Evolutionary conservation across 2,888 invertebrate genomes (phyloP).

Genomic region (Eristalis tenax): DNA sequence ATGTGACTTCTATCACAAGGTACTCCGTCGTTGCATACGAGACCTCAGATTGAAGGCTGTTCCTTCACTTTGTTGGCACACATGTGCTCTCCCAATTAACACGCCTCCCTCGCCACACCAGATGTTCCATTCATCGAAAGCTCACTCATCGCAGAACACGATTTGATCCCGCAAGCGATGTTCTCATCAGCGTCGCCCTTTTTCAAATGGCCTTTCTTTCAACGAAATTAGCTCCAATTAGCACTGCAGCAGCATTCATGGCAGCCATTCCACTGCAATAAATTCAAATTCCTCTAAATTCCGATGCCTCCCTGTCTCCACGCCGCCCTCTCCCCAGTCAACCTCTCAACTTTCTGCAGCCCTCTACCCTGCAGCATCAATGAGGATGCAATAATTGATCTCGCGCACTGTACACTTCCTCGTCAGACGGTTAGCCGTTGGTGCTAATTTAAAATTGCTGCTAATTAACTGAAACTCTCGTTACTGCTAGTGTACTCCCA

Average conservation of each 20-base stretch:
- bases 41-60: no score
- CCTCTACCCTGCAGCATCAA: background rate
- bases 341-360: background rate
- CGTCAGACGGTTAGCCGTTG: background rate
- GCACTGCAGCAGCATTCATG: background rate
- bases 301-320: background rate
- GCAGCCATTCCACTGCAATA: background rate
- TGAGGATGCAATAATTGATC: background rate
- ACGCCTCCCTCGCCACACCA: background rate
- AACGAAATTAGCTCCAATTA: background rate
- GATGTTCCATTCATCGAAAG: background rate
- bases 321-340: background rate
- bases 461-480: background rate
- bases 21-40: no score
- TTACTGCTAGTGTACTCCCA: background rate
- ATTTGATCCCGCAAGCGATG: background rate
- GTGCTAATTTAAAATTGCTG: background rate
- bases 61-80: no score
- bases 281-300: background rate
- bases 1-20: no score
- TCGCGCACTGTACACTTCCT: background rate
- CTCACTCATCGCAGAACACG: background rate
- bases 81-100: background rate
- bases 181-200: background rate
- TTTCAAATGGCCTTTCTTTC: background rate